Evolutionary conservation across 1,140 invertebrate genomes (phyloP).

Genomic region (Drosophila miranda): DNA sequence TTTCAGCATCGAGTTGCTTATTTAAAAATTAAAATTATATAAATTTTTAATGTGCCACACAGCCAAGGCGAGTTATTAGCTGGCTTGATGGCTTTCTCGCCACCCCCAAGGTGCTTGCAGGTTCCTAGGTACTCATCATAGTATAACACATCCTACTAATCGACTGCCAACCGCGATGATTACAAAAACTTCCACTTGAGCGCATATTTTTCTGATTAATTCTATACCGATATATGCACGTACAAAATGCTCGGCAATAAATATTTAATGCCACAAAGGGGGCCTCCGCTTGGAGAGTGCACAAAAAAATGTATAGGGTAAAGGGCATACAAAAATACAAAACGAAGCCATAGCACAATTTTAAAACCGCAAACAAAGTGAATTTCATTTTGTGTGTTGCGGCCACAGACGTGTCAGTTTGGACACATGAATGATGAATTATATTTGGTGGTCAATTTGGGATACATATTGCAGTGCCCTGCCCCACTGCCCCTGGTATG

Average conservation of each 20-base stretch:
- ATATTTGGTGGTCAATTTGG: constrained; percentile 56
- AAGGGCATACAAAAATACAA: constrained; percentile 37
- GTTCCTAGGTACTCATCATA: background rate
- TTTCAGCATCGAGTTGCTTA: constrained; percentile 43
- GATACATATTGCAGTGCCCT: constrained; percentile 23
- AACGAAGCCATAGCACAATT: constrained; percentile 55
- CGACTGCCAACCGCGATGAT: constrained; percentile 58
- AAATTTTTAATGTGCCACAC: constrained; percentile 60
- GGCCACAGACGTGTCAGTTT: constrained; percentile 78
- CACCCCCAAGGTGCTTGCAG: constrained; percentile 8
- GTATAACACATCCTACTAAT: constrained; percentile 42
- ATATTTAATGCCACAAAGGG: constrained; percentile 58
- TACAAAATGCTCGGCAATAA: constrained; percentile 26
- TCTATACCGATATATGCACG: constrained; percentile 36
- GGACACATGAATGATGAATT: constrained; percentile 80
- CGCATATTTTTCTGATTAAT: constrained; percentile 74
- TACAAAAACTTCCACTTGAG: constrained; percentile 68
- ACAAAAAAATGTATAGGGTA: constrained; percentile 23
- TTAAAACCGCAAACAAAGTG: constrained; percentile 70
- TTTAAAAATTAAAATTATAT: constrained; percentile 79
- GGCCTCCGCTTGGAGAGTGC: background rate
- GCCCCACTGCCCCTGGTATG: too few relatives aligned
- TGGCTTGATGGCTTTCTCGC: constrained; percentile 29
- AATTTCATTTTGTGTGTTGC: constrained; percentile 70
- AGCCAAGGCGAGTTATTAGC: constrained; percentile 65